phyloP scores from a whole-genome alignment of 1,140 invertebrate genomes.

The Eumaeus atala region DNA sequence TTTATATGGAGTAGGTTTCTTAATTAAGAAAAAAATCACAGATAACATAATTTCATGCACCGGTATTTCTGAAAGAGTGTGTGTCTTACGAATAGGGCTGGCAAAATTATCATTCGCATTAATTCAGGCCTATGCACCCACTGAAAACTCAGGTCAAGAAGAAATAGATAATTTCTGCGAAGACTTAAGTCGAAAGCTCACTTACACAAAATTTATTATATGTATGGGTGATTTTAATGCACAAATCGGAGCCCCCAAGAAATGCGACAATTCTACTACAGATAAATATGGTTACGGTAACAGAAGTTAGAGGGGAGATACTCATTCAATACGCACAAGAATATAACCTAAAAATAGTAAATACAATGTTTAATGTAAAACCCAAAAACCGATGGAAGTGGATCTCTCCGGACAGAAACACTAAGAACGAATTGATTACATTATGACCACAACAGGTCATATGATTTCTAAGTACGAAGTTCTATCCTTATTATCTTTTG shows the following conservation, averaged over 20 bases:
- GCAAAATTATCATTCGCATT: constrained; percentile 28
- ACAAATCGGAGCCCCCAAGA: constrained; percentile 26
- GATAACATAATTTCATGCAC: constrained; percentile 28
- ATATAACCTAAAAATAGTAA: constrained; percentile 32
- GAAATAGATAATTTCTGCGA: constrained; percentile 32
- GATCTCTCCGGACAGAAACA: constrained; percentile 37
- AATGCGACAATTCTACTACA: constrained; percentile 20
- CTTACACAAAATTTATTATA: constrained; percentile 21
- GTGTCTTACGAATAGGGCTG: constrained; percentile 24
- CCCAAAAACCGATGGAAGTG: constrained; percentile 34
- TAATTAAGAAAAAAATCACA: constrained; percentile 31
- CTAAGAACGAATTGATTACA: constrained; percentile 40
- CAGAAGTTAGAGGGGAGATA: constrained; percentile 27
- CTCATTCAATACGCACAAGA: constrained; percentile 33
- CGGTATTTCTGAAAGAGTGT: constrained; percentile 34
- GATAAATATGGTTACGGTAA: constrained; percentile 27
- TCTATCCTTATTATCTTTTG: constrained; percentile 24
- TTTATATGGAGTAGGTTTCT: constrained; percentile 30
- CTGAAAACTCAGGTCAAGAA: constrained; percentile 28
- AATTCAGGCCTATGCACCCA: constrained; percentile 32
- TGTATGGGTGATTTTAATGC: constrained; percentile 33
- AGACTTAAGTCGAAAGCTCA: constrained; percentile 25
- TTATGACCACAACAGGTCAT: constrained; percentile 30
- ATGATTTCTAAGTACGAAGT: constrained; percentile 31
- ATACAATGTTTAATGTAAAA: constrained; percentile 39